phyloP scores from a whole-genome alignment of 2,113 vertebrate genomes.

The Nerophis ophidion region DNA sequence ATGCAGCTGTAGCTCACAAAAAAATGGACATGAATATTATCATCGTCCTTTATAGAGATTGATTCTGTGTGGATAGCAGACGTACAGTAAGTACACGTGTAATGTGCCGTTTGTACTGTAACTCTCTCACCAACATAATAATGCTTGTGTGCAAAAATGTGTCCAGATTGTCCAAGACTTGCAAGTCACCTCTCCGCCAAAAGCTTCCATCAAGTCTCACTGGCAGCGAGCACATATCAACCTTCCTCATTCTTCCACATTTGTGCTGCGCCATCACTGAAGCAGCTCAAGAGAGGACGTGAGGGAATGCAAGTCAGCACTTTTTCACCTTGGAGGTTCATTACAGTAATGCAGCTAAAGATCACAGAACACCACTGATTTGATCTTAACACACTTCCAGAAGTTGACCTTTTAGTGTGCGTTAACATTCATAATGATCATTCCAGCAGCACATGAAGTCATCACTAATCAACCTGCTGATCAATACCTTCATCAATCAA shows the following conservation, averaged over 20 bases:
- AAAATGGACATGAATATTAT: constrained; percentile 58
- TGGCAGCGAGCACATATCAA: constrained; percentile 8
- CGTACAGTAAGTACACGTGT: constrained; percentile 17
- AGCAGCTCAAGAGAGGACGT: constrained; percentile 38
- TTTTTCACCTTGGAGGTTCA: constrained; percentile 47
- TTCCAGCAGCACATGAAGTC: too few species aligned
- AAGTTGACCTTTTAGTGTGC: neutral
- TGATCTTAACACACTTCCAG: constrained; percentile 30
- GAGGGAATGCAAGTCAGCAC: constrained; percentile 55
- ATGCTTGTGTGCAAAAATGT: neutral
- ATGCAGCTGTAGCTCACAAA: constrained; percentile 42
- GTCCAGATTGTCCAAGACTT: constrained; percentile 6
- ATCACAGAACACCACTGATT: constrained; percentile 24
- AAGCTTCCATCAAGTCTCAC: neutral
- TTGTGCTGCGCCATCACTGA: constrained; percentile 58
- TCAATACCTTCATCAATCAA: too few species aligned
- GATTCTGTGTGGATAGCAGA: constrained; percentile 44
- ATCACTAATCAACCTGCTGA: too few species aligned
- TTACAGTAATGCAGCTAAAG: constrained; percentile 60
- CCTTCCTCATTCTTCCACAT: constrained; percentile 48
- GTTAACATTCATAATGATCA: neutral
- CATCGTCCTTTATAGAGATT: constrained; percentile 69
- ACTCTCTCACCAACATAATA: too few species aligned
- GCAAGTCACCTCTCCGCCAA: constrained; percentile 15
- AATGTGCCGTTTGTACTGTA: too few species aligned